Evolutionary conservation across 2,797 vertebrate species (phyloP).

Genomic region (Pterois miles): DNA sequence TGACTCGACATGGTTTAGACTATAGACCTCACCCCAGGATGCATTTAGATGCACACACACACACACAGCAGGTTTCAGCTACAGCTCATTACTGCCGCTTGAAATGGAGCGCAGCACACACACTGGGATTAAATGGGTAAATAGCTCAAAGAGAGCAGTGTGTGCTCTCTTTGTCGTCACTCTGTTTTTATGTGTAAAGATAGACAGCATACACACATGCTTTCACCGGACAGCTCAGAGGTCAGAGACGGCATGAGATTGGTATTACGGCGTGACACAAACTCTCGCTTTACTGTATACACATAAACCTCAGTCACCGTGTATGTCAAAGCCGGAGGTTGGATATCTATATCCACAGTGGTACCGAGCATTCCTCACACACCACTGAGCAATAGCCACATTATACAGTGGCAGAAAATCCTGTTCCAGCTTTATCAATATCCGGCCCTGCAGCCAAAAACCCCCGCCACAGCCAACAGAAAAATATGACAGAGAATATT

Average conservation of each 20-base stretch:
- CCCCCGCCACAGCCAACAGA: slow-evolving; percentile 39
- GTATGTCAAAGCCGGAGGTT: slow-evolving; percentile 58
- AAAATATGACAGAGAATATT: slow-evolving; percentile 70
- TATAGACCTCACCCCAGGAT: slow-evolving; percentile 58
- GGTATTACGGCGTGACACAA: slow-evolving; percentile 23
- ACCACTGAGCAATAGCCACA: slow-evolving; percentile 64
- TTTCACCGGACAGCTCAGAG: slow-evolving; percentile 16
- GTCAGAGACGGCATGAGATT: slow-evolving; percentile 21
- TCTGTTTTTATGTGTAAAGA: slow-evolving; percentile 24
- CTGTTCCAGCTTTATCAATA: slow-evolving; percentile 76
- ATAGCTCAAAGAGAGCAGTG: slow-evolving; percentile 56
- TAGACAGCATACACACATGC: neutral
- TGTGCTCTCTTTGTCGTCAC: slow-evolving; percentile 23
- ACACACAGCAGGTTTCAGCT: slow-evolving; percentile 59
- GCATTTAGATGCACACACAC: slow-evolving; percentile 38
- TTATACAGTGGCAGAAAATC: slow-evolving; percentile 66
- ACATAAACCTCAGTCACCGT: slow-evolving; percentile 38
- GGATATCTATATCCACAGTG: slow-evolving; percentile 66
- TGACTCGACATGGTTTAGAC: slow-evolving; percentile 58
- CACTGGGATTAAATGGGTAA: slow-evolving; percentile 71
- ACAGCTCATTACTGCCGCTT: slow-evolving; percentile 78
- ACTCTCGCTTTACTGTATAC: slow-evolving; percentile 21
- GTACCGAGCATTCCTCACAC: slow-evolving; percentile 58
- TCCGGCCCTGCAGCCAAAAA: slow-evolving; percentile 63
- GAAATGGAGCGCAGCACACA: slow-evolving; percentile 70